Percentiles rank a stretch among this genome's conserved stretches.
Conservation (phyloP, 2,888 invertebrate genomes). For the Aspidapion aeneum region DNA sequence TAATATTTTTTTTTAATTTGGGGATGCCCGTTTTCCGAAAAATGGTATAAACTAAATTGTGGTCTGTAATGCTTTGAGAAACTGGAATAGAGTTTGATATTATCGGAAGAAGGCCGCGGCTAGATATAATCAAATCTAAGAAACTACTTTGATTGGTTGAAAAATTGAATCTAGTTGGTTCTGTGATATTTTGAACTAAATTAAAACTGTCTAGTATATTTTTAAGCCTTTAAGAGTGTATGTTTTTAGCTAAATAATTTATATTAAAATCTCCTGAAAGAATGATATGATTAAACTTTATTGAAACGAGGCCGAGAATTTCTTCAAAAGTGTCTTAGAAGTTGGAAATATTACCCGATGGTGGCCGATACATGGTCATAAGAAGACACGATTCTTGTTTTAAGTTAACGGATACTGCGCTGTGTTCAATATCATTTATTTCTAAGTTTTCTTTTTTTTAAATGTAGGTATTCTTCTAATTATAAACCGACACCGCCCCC, state of each 20-base stretch:
- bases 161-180: background rate
- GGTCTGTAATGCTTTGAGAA: background rate
- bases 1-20: background rate
- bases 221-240: background rate
- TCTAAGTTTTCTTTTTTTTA: too few relatives aligned
- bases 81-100: background rate
- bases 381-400: too few relatives aligned
- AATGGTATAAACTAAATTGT: background rate
- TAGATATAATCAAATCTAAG: background rate
- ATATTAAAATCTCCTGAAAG: background rate
- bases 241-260: background rate
- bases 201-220: background rate
- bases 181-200: background rate
- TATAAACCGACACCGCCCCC: too few relatives aligned
- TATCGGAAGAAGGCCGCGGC: background rate
- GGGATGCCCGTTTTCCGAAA: background rate
- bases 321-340: background rate
- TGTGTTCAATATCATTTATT: too few relatives aligned
- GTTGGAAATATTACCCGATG: too few relatives aligned
- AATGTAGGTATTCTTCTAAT: too few relatives aligned
- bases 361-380: too few relatives aligned
- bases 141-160: background rate
- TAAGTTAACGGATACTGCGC: too few relatives aligned
- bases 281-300: background rate
- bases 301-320: background rate